These are phyloP conservation scores for Gobiocypris rarus DNA, from an alignment of 2,113 vertebrate species.

Conservation along the genomic window DNA sequence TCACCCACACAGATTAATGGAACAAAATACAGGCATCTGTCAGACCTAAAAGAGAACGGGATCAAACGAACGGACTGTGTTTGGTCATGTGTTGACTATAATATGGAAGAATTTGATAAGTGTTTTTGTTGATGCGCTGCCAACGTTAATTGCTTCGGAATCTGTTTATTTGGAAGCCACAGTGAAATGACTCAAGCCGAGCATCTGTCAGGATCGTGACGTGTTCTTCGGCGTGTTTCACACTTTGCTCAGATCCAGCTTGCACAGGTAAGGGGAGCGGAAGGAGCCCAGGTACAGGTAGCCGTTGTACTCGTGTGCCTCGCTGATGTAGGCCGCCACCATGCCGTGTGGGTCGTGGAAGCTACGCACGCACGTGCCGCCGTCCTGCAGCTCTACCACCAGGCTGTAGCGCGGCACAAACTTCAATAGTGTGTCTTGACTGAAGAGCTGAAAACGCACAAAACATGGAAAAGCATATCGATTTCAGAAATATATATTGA, in stretches of 20 bases:
- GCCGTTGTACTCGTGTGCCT: slow-evolving; percentile 87
- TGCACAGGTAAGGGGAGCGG: slow-evolving; percentile 85
- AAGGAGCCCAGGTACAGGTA: slow-evolving; percentile 94
- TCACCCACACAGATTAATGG: neutral
- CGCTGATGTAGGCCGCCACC: slow-evolving; percentile 83
- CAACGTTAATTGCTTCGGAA: slow-evolving; percentile 20
- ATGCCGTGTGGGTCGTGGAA: slow-evolving; percentile 89
- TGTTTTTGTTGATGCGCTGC: slow-evolving; percentile 17
- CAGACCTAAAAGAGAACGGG: neutral
- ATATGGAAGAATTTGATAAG: slow-evolving; percentile 3
- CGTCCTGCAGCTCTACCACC: slow-evolving; percentile 88
- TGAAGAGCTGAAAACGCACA: slow-evolving; percentile 81
- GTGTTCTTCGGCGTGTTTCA: slow-evolving; percentile 55
- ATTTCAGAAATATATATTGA: neutral
- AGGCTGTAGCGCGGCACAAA: slow-evolving; percentile 90
- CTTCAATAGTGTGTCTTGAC: slow-evolving; percentile 85
- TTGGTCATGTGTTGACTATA: slow-evolving; percentile 1
- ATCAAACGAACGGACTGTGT: neutral
- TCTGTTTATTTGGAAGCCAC: slow-evolving; percentile 11
- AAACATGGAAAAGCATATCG: neutral
- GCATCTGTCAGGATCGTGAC: neutral
- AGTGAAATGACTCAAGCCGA: slow-evolving; percentile 20
- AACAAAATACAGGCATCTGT: slow-evolving; percentile 1
- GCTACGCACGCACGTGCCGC: slow-evolving; percentile 86
- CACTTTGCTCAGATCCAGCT: slow-evolving; percentile 80